Percentiles rank a stretch among this genome's conserved stretches.
These are phyloP conservation scores for Pelecanoides urinatrix DNA, from an alignment of 2,113 vertebrate genomes.

Conservation along the genomic window DNA sequence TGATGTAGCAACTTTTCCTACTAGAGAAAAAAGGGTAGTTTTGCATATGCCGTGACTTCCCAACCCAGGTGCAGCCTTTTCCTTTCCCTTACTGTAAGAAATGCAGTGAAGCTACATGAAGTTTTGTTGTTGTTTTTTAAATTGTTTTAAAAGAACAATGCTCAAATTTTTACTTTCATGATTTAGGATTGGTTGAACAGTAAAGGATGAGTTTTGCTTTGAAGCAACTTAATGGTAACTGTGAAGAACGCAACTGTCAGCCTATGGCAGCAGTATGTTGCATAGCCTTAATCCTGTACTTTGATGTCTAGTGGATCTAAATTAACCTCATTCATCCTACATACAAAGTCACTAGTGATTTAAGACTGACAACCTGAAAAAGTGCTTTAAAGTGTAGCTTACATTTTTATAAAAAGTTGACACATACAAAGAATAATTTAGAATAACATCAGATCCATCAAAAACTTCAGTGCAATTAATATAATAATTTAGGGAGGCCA, in stretches of 20 bases:
- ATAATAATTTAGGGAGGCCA: not conserved
- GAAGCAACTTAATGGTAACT: not conserved
- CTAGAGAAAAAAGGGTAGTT: not conserved
- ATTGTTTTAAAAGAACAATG: not conserved
- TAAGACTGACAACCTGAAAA: not conserved
- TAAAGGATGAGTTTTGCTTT: not conserved
- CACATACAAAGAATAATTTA: not conserved
- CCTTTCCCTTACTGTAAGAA: not conserved
- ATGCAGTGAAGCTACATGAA: not conserved
- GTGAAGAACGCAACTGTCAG: not conserved
- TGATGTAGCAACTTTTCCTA: not conserved
- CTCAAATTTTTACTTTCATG: not conserved
- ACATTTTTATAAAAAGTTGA: not conserved
- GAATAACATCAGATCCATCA: not conserved
- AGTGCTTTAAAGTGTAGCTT: not conserved
- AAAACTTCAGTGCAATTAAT: not conserved
- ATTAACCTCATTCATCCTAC: not conserved
- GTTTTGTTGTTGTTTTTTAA: not conserved
- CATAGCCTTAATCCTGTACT: not conserved
- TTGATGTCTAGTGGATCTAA: not conserved
- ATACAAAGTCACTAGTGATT: not conserved
- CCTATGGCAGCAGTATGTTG: not conserved
- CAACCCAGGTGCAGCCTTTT: not conserved
- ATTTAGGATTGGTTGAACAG: not conserved
- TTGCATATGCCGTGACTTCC: not conserved